Evolutionary conservation across 23 tunicate species (phyloP), one percentile per base, ranked within the genome.

Genomic region (Trididemnum clinides): DNA sequence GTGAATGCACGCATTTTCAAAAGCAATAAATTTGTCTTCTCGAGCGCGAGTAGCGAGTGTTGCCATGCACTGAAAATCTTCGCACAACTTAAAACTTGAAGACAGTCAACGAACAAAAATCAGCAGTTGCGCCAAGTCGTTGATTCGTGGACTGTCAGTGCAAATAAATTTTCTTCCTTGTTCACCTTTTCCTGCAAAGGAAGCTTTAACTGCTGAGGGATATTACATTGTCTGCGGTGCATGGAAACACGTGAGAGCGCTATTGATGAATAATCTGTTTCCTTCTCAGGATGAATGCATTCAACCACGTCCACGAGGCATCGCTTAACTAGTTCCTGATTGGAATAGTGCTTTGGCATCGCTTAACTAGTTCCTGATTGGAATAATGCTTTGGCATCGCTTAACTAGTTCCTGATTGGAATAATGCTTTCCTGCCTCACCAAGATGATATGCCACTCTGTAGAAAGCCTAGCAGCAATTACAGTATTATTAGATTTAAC

Each of bases 251-350:
- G n/a, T n/a, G n/a, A n/a, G n/a, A n/a, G n/a, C n/a, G n/a, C n/a
- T n/a, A n/a, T n/a, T n/a, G n/a, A n/a, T n/a, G n/a, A n/a, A n/a
- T n/a, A n/a, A n/a, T 50, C 7, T 28, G 1, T 50, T 77, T 75
- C 81, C 59, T 75, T 75, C n/a, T 58, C 82, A 50, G 82, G 82
- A 77, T 77, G 82, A 77, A 77, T 77, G 64, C 82, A 77, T 22
- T 77, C 50, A 44, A 77, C 82, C 15, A 77, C 82, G 30, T 77
- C 82, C 1, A 77, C 7, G 64, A 77, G 64, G 18, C 82, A 77
- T 77, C n/a, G n/a, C n/a, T n/a, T n/a, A n/a, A n/a, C n/a, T n/a
- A n/a, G n/a, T n/a, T n/a, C n/a, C n/a, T n/a, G n/a, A n/a, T n/a
- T n/a, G n/a, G n/a, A n/a, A n/a, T n/a, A n/a, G n/a, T n/a, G n/a